Base-by-base conservation (phyloP, 2,888 invertebrate genomes). In the Nasonia oneida region DNA sequence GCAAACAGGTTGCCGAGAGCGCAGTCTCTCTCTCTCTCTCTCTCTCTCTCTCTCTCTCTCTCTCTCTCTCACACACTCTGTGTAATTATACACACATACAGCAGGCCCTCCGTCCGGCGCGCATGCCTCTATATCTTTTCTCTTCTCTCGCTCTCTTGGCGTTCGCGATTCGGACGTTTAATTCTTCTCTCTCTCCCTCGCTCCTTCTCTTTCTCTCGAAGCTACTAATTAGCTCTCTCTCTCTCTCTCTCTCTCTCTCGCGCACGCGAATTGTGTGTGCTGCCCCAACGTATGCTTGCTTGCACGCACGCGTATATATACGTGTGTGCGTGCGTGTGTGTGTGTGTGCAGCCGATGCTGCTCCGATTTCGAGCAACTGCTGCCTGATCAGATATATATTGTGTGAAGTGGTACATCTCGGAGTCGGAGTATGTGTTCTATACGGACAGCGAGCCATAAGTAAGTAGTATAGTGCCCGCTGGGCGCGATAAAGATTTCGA, bases 1-100 rank as follows among this genome's bases (percentile, higher is more conserved):
- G 53, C 50, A 75, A 61, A 57, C 77, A 77, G 61, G 61, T 61
- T 57, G 77, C 57, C 23, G 77, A 64, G 61, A 39, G 39, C n/a
- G 23, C 50, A 61, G 18, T 53, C 73, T 71, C 73, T 73, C 73
- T 39, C 15, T 73, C 73, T 39, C 23, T 23, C 23, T 23, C 23
- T 23, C 23, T 23, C 23, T n/a, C 47, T 47, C 29, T 2, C 47
- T 47, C 18, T 23, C 29, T 53, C 73, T 71, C 73, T 73, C 73
- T 39, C 15, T 73, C 73, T 3, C 47, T 47, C 29, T 2, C 47
- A 23, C 18, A 15, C 29, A 50, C 75, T 75, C 50, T 3, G 29
- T 50, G 29, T 71, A 37, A 71, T 42, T 71, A 71, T n/a, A 71
- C 71, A 14, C 71, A 37, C 18, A 71, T 50, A 50, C 15, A 12